Conservation (phyloP, 2,113 vertebrate genomes). For the Myrmecophaga tridactyla region DNA sequence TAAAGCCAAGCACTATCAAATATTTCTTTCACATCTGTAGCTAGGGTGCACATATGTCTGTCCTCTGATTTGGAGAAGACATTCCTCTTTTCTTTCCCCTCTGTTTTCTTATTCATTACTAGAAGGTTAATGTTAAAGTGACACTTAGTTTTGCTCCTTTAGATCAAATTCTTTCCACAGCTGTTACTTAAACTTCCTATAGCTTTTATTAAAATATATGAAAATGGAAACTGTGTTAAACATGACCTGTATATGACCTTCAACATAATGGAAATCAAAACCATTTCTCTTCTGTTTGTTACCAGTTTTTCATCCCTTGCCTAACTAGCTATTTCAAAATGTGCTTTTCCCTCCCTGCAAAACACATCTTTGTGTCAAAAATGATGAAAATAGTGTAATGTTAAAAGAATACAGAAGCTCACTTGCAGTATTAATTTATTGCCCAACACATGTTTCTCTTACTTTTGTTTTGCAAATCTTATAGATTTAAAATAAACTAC, state of each 20-base stretch:
- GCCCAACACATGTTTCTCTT: constrained; percentile 67
- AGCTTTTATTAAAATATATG: constrained; percentile 84
- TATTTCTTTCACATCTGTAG: constrained; percentile 58
- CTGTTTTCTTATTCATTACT: constrained; percentile 75
- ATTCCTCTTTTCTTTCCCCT: constrained; percentile 66
- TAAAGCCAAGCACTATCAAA: constrained; percentile 36
- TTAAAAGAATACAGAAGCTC: constrained; percentile 73
- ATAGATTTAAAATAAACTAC: constrained; percentile 75
- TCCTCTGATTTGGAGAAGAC: constrained; percentile 70
- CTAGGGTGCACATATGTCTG: constrained; percentile 50
- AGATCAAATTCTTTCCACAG: constrained; percentile 79
- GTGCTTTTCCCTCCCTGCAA: constrained; percentile 42
- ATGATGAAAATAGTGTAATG: constrained; percentile 73
- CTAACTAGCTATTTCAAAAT: constrained; percentile 80
- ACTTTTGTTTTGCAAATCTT: constrained; percentile 70
- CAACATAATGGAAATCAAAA: constrained; percentile 81
- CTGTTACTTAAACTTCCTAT: constrained; percentile 79
- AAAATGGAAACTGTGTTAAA: constrained; percentile 81
- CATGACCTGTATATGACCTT: constrained; percentile 76
- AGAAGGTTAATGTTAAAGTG: constrained; percentile 78
- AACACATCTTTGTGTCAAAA: constrained; percentile 74
- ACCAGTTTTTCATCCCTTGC: constrained; percentile 64
- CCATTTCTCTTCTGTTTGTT: constrained; percentile 77
- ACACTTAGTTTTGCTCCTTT: constrained; percentile 79
- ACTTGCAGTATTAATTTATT: constrained; percentile 69